Conservation (phyloP, 2,888 invertebrate genomes). For the Serrognathus titanus region DNA sequence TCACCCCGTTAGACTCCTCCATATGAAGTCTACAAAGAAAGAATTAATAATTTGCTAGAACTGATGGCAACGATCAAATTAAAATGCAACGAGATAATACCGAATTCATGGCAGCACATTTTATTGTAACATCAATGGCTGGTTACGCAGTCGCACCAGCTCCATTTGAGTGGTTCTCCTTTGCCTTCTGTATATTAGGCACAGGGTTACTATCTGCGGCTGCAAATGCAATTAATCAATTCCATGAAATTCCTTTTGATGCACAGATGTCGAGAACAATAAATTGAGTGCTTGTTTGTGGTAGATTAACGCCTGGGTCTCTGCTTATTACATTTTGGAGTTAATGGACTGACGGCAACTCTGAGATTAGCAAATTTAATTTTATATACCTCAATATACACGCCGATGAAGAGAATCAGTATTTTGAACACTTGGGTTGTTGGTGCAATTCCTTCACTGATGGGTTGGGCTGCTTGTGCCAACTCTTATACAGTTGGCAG, state of each 20-base stretch:
- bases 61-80: no score
- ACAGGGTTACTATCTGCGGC: conserved; percentile 91
- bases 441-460: conserved; percentile 96
- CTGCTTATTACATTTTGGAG: conserved; percentile 72
- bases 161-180: conserved; percentile 72
- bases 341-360: conserved; percentile 85
- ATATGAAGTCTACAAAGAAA: no score
- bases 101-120: no score
- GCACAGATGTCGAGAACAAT: conserved; percentile 98
- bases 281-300: conserved; percentile 88
- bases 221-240: conserved; percentile 96
- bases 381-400: conserved; percentile 92
- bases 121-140: conserved; percentile 92
- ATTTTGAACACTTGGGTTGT: conserved; percentile 98
- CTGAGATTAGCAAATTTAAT: conserved; percentile 86
- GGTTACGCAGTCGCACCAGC: conserved; percentile 93
- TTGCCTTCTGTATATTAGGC: conserved; percentile 73
- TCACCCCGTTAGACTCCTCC: no score
- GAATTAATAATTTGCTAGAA: no score
- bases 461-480: conserved; percentile 96
- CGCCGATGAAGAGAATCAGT: conserved; percentile 92
- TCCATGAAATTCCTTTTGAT: conserved; percentile 97
- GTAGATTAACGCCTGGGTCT: conserved; percentile 81
- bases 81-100: no score
- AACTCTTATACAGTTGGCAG: conserved; percentile 95